Base-by-base conservation (phyloP, 37 sponge, comb jelly and placozoan genomes). In the Tethya wilhelma region DNA sequence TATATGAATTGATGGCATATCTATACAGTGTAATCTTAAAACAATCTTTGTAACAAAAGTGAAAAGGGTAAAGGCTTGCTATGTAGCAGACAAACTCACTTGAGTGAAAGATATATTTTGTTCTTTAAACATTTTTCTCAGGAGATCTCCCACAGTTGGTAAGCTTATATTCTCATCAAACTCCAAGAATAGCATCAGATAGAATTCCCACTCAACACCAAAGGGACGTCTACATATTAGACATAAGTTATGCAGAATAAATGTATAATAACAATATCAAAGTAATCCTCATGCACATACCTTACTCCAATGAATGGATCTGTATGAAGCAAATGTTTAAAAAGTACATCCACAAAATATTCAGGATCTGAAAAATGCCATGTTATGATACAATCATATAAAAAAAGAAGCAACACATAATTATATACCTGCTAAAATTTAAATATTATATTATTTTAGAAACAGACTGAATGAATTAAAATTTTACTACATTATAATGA, bases 301-400 rank as follows among this genome's bases (percentile, higher is more conserved):
- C 43, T 79, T 75, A 87, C 80, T 8, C 69, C 36, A n/a, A 87
- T 45, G 44, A 87, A 87, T n/a, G 87, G 87, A 2, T 63, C 55
- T 2, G 74, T 45, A 39, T 80, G 8, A 4, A 87, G 81, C 0
- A 38, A 53, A 41, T 96, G 86, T 22, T 90, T 88, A 56, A 93
- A 90, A 0, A 98, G 65, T 79, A 94, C 43, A 58, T 93, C 95
- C 49, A 98, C 86, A 56, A 98, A 95, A 68, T 95, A 96, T 79
- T 98, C 98, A 42, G 98, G 98, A 88, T 96, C 97, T 93, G n/a
- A n/a, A n/a, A n/a, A n/a, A n/a, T n/a, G n/a, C n/a, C n/a, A n/a
- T n/a, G n/a, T n/a, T n/a, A n/a, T n/a, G n/a, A n/a, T n/a, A n/a
- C n/a, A n/a, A n/a, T n/a, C n/a, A n/a, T n/a, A n/a, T n/a, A n/a